These are phyloP conservation scores for Burhinus bistriatus DNA, from an alignment of 2,113 vertebrate species.

Conservation along the genomic window DNA sequence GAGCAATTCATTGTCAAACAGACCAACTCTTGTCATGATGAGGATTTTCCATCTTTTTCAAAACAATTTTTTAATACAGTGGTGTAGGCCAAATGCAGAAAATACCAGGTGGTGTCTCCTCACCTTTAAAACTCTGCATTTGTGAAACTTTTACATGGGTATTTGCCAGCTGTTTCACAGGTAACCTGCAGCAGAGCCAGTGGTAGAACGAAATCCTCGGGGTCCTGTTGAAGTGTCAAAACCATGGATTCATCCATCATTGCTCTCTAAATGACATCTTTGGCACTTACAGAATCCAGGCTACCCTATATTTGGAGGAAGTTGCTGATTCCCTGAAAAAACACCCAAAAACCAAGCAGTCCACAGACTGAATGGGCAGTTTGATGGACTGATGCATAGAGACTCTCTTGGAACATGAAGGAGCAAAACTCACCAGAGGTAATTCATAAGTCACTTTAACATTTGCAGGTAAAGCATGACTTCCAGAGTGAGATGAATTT, in stretches of 20 bases:
- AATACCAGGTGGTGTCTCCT: background rate
- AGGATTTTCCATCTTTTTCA: background rate
- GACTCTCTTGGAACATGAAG: slow-evolving; percentile 42
- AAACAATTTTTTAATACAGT: background rate
- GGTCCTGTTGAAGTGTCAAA: background rate
- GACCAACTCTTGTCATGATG: background rate
- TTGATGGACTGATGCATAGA: background rate
- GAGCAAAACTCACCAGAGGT: slow-evolving; percentile 29
- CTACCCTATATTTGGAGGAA: background rate
- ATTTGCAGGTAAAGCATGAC: slow-evolving; percentile 47
- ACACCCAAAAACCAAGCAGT: background rate
- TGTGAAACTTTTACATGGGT: background rate
- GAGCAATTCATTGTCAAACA: background rate
- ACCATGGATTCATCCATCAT: background rate
- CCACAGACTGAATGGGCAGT: slow-evolving; percentile 19
- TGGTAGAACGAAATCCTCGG: background rate
- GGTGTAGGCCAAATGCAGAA: background rate
- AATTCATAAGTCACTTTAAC: slow-evolving; percentile 57
- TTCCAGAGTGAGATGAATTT: slow-evolving; percentile 20
- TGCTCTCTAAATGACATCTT: background rate
- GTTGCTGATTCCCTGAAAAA: background rate
- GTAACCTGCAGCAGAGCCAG: background rate
- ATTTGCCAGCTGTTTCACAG: background rate
- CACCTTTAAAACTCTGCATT: background rate
- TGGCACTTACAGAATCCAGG: background rate